A percentile compares a stretch with the other conserved stretches of the same genome.
Evolutionary conservation across 2,888 invertebrate species (phyloP).

Genomic region (Ornithoptera priamus): DNA sequence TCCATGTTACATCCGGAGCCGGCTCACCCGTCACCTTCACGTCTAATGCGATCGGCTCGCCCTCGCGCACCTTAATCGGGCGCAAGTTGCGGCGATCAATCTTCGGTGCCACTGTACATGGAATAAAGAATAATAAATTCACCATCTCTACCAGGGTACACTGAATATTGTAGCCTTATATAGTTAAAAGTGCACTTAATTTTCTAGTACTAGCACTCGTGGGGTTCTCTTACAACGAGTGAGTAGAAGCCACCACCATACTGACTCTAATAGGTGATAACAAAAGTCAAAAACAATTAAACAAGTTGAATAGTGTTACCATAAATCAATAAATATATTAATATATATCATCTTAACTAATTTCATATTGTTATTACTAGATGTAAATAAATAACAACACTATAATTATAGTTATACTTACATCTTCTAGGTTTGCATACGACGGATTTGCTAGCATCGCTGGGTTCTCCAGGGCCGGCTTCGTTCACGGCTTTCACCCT

Average conservation of each 20-base stretch:
- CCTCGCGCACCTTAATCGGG: conserved; percentile 92
- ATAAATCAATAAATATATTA: too few relatives aligned
- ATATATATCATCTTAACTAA: too few relatives aligned
- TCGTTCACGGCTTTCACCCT: conserved; percentile 94
- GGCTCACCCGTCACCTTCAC: conserved; percentile 95
- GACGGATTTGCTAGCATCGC: conserved; percentile 91
- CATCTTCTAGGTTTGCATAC: conserved; percentile 91
- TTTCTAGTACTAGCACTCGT: too few relatives aligned
- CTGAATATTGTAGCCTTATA: too few relatives aligned
- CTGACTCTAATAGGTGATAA: too few relatives aligned
- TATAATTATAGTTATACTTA: conserved; percentile 64
- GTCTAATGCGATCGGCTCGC: conserved; percentile 93
- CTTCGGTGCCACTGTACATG: conserved; percentile 94
- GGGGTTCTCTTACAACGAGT: too few relatives aligned
- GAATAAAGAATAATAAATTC: not conserved
- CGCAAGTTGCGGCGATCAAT: conserved; percentile 95
- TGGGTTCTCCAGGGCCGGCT: conserved; percentile 95
- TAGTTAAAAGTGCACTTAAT: too few relatives aligned
- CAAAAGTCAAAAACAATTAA: too few relatives aligned
- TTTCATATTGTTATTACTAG: too few relatives aligned
- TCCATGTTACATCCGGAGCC: conserved; percentile 93
- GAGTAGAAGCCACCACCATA: too few relatives aligned
- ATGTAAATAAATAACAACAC: not conserved
- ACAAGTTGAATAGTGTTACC: too few relatives aligned
- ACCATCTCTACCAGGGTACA: not conserved